Evolutionary conservation across 2,113 vertebrate genomes (phyloP), one percentile per base, ranked within the genome.

Genomic region (Macquaria australasica): DNA sequence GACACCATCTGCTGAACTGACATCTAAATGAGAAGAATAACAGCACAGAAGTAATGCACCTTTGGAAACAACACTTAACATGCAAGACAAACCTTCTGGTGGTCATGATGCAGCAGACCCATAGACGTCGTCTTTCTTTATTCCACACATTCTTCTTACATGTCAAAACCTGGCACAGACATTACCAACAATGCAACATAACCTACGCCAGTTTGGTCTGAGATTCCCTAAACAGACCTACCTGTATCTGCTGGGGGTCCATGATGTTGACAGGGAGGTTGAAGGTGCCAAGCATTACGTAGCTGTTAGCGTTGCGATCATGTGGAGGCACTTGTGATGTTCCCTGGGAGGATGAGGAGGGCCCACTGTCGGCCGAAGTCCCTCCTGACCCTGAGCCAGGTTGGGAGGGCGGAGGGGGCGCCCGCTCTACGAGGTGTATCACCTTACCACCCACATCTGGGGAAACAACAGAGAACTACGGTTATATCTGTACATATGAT

Each of bases 261-360:
- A 96, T 96, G 84, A 96, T 94, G 92, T 97, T 98, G 87, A 98
- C 96, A 16, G 97, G 97, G 50, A 98, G 95, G 91, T 98, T 98
- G 92, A 98, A 98, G 73, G 97, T 97, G 77, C 97, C 97, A 58
- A 98, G 96, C 97, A 98, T 98, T 60, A 98, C 97, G 62, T 98
- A 98, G 95, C 97, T 97, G 95, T 98, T 98, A 77, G 97, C 97
- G 15, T 97, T 98, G 79, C 97, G 96, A 89, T 98, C 97, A 1
- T 98, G 97, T 28, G 96, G 95, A 25, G 93, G 90, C 48, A 82
- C 91, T 78, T 92, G 91, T n/a, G 92, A 78, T 5, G 94, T 88
- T 60, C 96, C 93, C 69, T 96, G 96, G 53, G 96, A 90, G 81
- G 95, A 96, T 4, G 95, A 89, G 45, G 95, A 94, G 23, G 89